Conservation (phyloP, 1,140 invertebrate genomes). For the Heliconius hermathena region DNA sequence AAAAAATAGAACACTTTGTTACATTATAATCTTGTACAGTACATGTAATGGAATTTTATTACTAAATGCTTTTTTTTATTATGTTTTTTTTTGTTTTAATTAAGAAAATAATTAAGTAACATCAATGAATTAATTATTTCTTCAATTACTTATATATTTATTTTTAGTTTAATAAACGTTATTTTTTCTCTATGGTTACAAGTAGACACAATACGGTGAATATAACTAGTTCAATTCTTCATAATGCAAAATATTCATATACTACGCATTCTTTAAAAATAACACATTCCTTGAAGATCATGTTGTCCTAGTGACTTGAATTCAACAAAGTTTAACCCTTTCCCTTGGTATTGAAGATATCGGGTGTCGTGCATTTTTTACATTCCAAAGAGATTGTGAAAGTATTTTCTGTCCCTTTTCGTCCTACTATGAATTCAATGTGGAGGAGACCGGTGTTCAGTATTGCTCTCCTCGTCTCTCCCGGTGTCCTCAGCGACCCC, state of each 20-base stretch:
- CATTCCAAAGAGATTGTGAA: conserved; percentile 6
- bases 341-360: conserved; percentile 25
- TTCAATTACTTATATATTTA: no score
- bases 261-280: neutral
- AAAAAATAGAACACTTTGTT: no score
- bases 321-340: conserved; percentile 47
- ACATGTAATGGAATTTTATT: no score
- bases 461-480: neutral
- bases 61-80: no score
- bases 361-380: neutral
- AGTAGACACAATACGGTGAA: no score
- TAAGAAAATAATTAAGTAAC: no score
- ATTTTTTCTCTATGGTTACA: neutral
- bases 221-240: no score
- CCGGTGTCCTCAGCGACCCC: conserved; percentile 40
- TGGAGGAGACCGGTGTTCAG: neutral
- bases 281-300: conserved; percentile 17
- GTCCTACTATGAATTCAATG: neutral
- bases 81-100: no score
- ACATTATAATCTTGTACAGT: no score
- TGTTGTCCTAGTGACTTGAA: conserved; percentile 37
- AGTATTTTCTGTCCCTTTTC: conserved; percentile 11
- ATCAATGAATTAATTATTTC: no score
- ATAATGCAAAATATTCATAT: neutral
- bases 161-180: neutral